Percentiles rank a stretch among this genome's conserved stretches.
Evolutionary conservation across 2,888 invertebrate species (phyloP).

Genomic region (Aproaerema taeniolella): DNA sequence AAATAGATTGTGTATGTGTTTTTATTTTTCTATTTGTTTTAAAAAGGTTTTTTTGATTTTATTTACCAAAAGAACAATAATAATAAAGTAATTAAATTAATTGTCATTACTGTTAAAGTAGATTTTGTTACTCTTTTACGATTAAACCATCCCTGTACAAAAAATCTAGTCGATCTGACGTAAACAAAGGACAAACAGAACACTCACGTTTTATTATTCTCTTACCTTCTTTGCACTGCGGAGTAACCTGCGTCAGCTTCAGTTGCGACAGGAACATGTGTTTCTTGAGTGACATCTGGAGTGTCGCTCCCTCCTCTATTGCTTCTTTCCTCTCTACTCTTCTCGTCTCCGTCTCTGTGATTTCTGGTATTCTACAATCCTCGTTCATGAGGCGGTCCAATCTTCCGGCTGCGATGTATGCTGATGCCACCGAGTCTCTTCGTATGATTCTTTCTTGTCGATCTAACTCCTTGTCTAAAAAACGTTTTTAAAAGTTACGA

Average conservation of each 20-base stretch:
- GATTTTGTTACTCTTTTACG: too few species aligned
- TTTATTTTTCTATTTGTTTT: too few species aligned
- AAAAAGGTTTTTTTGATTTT: too few species aligned
- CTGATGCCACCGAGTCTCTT: slow-evolving; percentile 71
- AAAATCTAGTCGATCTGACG: too few species aligned
- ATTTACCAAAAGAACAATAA: too few species aligned
- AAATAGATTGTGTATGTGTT: too few species aligned
- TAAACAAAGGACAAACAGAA: too few species aligned
- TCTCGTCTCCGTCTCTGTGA: not conserved
- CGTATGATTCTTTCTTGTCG: slow-evolving; percentile 77
- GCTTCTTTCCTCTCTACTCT: not conserved
- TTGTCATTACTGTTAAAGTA: too few species aligned
- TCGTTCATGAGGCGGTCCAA: slow-evolving; percentile 45
- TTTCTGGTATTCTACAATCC: not conserved
- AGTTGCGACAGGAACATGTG: slow-evolving; percentile 78
- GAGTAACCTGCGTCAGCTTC: slow-evolving; percentile 73
- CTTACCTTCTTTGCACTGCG: slow-evolving; percentile 76
- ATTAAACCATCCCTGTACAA: too few species aligned
- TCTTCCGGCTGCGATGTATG: slow-evolving; percentile 55
- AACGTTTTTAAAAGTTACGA: slow-evolving; percentile 3
- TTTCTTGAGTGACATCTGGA: slow-evolving; percentile 75
- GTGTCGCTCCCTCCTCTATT: slow-evolving; percentile 14
- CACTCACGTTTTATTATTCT: too few species aligned
- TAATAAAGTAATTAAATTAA: too few species aligned
- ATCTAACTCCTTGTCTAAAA: slow-evolving; percentile 72